Conservation (phyloP, 2,113 vertebrate species). For the Trematomus loennbergii region DNA sequence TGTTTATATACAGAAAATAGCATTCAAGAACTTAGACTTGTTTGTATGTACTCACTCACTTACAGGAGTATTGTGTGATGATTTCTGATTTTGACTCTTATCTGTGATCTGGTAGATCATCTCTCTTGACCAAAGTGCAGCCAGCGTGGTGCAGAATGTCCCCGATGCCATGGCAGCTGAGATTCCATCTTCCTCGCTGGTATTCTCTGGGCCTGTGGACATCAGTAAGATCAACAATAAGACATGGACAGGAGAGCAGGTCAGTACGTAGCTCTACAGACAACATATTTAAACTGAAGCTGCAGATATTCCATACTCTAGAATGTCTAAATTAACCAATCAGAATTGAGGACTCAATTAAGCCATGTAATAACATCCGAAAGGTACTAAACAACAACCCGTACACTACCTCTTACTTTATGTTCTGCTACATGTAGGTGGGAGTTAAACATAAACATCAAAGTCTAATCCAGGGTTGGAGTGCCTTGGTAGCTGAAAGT, state of each 20-base stretch:
- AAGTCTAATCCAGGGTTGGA: not conserved
- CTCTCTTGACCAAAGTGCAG: conserved; percentile 40
- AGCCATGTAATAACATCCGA: not conserved
- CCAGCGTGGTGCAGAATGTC: conserved; percentile 46
- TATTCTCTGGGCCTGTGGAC: conserved; percentile 23
- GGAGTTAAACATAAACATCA: not conserved
- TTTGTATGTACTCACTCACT: not conserved
- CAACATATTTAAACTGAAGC: not conserved
- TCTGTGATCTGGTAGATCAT: conserved; percentile 43
- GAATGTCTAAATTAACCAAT: no score
- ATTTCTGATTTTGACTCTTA: not conserved
- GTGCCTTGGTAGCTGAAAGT: not conserved
- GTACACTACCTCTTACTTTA: not conserved
- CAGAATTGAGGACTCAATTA: no score
- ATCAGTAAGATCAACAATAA: conserved; percentile 46
- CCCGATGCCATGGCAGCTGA: conserved; percentile 53
- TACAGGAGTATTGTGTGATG: not conserved
- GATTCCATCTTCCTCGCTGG: conserved; percentile 41
- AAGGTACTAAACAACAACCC: not conserved
- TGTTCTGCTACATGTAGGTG: no score
- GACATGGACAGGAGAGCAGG: conserved; percentile 49
- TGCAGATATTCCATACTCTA: not conserved
- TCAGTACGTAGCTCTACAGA: conserved; percentile 12
- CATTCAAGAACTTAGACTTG: not conserved
- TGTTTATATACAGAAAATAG: not conserved